phyloP scores from a whole-genome alignment of 2,888 invertebrate genomes.

The Liodrosophila aerea region DNA sequence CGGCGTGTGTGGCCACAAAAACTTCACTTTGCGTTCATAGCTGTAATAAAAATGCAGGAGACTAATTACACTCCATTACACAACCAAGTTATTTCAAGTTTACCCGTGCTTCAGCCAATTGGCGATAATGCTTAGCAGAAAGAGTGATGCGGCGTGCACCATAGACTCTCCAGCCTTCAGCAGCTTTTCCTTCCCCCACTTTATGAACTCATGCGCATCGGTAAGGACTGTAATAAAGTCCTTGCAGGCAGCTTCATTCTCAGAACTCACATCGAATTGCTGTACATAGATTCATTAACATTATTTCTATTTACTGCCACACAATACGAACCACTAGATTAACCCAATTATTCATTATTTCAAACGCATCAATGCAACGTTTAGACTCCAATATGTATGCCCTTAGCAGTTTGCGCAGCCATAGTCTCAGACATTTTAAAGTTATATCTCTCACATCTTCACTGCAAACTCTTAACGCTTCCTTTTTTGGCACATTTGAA shows the following conservation, averaged over 20 bases:
- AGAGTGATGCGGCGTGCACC: conserved; percentile 31
- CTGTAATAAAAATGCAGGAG: conserved; percentile 1
- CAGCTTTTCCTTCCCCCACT: conserved; percentile 25
- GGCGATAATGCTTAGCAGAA: conserved; percentile 43
- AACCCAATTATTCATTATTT: too few relatives aligned
- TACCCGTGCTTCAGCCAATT: conserved; percentile 28
- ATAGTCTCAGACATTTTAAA: conserved; percentile 44
- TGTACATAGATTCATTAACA: too few relatives aligned
- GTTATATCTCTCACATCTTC: conserved; percentile 24
- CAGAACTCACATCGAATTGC: conserved; percentile 12
- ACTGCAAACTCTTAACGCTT: conserved; percentile 41
- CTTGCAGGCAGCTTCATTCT: conserved; percentile 7
- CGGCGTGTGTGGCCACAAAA: too few relatives aligned
- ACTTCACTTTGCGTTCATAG: conserved; percentile 9
- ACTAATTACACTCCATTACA: background rate
- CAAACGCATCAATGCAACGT: conserved; percentile 18
- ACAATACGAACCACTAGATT: too few relatives aligned
- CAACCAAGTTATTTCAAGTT: background rate
- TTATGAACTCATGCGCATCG: conserved; percentile 35
- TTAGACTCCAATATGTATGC: conserved; percentile 34
- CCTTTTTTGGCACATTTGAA: conserved; percentile 19
- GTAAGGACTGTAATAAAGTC: conserved; percentile 23
- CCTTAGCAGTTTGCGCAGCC: conserved; percentile 55
- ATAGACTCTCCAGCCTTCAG: conserved; percentile 27
- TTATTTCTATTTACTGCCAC: background rate